Evolutionary conservation across 2,797 vertebrate species (phyloP), one percentile per base, ranked within the genome.

Genomic region (Characodon lateralis): DNA sequence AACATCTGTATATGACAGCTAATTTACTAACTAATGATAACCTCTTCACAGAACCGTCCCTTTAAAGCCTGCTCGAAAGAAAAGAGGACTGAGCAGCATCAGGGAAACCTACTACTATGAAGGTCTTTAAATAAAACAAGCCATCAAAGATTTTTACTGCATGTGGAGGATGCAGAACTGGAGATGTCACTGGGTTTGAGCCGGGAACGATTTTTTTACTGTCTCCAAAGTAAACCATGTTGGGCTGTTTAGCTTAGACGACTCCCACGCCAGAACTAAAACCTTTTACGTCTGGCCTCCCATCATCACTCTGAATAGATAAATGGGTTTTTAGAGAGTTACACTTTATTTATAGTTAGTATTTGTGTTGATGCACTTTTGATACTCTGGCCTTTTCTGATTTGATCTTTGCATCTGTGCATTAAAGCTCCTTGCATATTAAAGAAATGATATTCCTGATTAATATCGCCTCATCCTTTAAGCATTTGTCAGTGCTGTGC

Each of bases 181-280:
- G 46, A 87, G 86, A 88, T 53, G 63, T 87, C 85, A 78, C 74
- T 83, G n/a, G 13, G 53, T 71, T 76, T 66, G 73, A 6, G 65
- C 80, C 72, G 78, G 68, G 78, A 78, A 84, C 75, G 66, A 86
- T 91, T 73, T 85, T 87, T 78, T 69, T 87, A 41, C 63, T 24
- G 35, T 89, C 80, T 63, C 61, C 80, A 91, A 86, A 84, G 91
- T 93, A 91, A 94, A 92, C 90, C 71, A 18, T 83, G 71, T 81
- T 55, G 1, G 73, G 41, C 46, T 87, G 89, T 92, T 92, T 93
- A 92, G 85, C 66, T 82, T 82, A 78, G 66, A 74, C 66, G 14
- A 61, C 22, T 86, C 31, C 31, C 31, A 35, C 85, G 86, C 83
- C 61, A 18, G 63, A 78, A 50, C 69, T 85, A 88, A 89, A 72